Conservation (phyloP, 2,113 vertebrate genomes). For the Cygnus atratus region DNA sequence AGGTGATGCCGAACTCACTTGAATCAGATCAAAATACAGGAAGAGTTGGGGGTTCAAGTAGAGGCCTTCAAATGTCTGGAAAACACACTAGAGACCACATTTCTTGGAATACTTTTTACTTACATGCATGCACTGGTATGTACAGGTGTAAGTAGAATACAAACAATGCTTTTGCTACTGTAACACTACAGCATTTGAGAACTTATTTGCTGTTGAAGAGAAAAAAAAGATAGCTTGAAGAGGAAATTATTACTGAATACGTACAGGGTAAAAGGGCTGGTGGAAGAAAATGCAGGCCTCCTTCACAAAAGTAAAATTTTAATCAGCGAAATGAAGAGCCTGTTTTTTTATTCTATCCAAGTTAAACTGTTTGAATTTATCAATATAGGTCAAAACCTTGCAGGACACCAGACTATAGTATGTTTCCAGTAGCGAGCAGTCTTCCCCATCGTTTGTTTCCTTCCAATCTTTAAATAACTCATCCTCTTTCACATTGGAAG, state of each 20-base stretch:
- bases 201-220: not conserved
- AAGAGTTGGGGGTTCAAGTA: not conserved
- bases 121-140: not conserved
- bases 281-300: not conserved
- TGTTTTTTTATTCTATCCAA: slow-evolving; percentile 46
- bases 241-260: not conserved
- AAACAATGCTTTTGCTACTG: not conserved
- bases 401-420: slow-evolving; percentile 89
- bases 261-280: not conserved
- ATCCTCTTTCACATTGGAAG: slow-evolving; percentile 66
- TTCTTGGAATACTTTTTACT: not conserved
- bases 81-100: not conserved
- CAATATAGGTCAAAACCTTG: slow-evolving; percentile 87
- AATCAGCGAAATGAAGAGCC: slow-evolving; percentile 54
- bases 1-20: not conserved
- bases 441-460: slow-evolving; percentile 74
- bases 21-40: not conserved
- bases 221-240: not conserved
- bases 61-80: not conserved
- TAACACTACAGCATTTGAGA: not conserved
- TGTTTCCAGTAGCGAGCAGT: slow-evolving; percentile 84
- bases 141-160: not conserved
- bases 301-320: not conserved
- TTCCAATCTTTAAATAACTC: slow-evolving; percentile 81
- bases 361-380: slow-evolving; percentile 78